Percentiles rank a stretch among this genome's conserved stretches.
phyloP scores from a whole-genome alignment of 2,888 invertebrate species.

The Agapetus fuscipes region DNA sequence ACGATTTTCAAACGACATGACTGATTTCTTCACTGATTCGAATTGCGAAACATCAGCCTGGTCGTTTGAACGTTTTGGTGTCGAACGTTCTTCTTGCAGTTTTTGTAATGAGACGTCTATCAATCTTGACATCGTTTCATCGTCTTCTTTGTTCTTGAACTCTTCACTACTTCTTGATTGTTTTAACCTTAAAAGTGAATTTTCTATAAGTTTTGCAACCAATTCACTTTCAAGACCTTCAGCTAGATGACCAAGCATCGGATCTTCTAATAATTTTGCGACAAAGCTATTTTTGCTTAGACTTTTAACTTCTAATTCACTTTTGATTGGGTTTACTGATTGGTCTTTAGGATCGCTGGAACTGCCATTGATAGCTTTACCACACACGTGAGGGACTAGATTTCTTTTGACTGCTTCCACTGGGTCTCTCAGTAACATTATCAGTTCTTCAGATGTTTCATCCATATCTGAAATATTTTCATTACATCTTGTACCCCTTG shows the following conservation, averaged over 20 bases:
- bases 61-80: conserved; percentile 28
- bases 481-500: conserved; percentile 19
- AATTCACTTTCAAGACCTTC: conserved; percentile 52
- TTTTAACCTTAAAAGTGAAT: conserved; percentile 52
- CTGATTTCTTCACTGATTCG: conserved; percentile 20
- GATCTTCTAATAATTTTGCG: conserved; percentile 52
- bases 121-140: conserved; percentile 34
- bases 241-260: conserved; percentile 52
- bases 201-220: conserved; percentile 55
- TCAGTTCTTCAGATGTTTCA: conserved; percentile 33
- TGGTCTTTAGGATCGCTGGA: conserved; percentile 22
- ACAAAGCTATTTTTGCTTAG: conserved; percentile 41
- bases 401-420: conserved; percentile 68
- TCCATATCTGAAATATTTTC: conserved; percentile 21
- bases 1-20: conserved; percentile 20
- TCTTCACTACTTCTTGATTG: conserved; percentile 29
- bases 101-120: conserved; percentile 33
- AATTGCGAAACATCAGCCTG: conserved; percentile 18
- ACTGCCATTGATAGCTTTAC: conserved; percentile 42
- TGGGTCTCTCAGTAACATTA: conserved; percentile 55
- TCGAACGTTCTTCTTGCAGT: conserved; percentile 31
- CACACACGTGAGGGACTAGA: conserved; percentile 68
- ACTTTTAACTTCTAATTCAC: conserved; percentile 24
- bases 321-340: conserved; percentile 18
- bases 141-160: conserved; percentile 35